A percentile compares a stretch with the other conserved stretches of the same genome.
Evolutionary conservation across 2,113 vertebrate species (phyloP).

Genomic region (Hiodon tergisus): DNA sequence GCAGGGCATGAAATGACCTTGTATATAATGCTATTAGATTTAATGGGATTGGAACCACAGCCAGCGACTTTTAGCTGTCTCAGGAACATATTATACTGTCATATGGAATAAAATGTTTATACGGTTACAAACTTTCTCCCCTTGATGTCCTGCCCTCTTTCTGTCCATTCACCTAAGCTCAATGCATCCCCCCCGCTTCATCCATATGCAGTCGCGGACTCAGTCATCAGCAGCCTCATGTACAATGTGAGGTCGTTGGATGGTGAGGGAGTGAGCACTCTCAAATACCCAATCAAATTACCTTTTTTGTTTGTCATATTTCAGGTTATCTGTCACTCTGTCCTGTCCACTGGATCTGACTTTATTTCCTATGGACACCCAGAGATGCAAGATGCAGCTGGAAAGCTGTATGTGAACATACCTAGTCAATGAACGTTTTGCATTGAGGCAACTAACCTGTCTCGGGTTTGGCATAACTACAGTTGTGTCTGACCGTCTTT

Average conservation of each 20-base stretch:
- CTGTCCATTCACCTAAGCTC: no score
- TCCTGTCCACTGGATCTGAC: conserved; percentile 90
- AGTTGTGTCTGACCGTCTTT: no score
- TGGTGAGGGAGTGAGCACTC: no score
- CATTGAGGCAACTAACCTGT: not conserved
- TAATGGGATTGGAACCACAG: not conserved
- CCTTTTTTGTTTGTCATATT: conserved; percentile 42
- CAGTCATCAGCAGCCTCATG: no score
- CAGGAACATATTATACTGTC: no score
- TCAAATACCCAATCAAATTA: not conserved
- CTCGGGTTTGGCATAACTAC: not conserved
- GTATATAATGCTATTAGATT: not conserved
- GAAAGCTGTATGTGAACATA: conserved; percentile 76
- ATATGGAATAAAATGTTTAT: not conserved
- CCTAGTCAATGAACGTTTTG: not conserved
- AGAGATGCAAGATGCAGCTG: conserved; percentile 92
- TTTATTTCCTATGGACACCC: conserved; percentile 95
- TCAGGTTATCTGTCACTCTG: conserved; percentile 86
- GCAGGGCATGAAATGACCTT: not conserved
- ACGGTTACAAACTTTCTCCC: not conserved
- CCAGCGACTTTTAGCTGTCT: no score
- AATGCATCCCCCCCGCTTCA: no score
- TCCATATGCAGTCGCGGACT: no score
- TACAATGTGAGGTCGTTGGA: no score
- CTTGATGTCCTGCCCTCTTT: not conserved